Evolutionary conservation across 2,797 vertebrate species (phyloP), one percentile per base, ranked within the genome.

Genomic region (Sciurus carolinensis): DNA sequence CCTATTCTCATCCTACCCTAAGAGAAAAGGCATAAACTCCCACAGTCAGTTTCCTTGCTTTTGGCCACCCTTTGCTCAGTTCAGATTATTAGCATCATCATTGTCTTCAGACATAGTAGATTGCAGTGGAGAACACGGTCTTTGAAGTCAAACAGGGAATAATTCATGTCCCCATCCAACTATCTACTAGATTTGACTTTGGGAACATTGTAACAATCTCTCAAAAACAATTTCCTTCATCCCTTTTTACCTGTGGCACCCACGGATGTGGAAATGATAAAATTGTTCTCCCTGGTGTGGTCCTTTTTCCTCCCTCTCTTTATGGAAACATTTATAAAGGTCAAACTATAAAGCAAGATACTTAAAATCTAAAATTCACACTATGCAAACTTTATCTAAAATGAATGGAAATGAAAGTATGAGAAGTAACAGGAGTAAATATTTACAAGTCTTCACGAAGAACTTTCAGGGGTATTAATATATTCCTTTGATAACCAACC

Each of bases 11-110:
- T 64, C 28, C n/a, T 57, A 57, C 7, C 26, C 36, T 94, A 69
- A 93, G 81, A 95, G n/a, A 59, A 88, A 85, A 95, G 72, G 30
- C 22, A 26, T 64, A 26, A 90, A n/a, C 42, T 15, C 79, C 69
- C 20, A 69, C 11, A 66, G 79, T 84, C 12, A 73, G 20, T 82
- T 93, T 90, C 64, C 47, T 71, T 39, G 8, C 18, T 86, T 20
- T 39, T 57, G n/a, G 26, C 52, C 52, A 62, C 72, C 24, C 59
- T 10, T 72, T 90, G 15, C 30, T 8, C 22, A 42, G 39, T 62
- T 77, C 7, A 81, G 57, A 91, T 76, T 62, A 83, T 36, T 76
- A 52, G 62, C 52, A 22, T 39, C 36, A 81, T 47, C 14, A 50
- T 57, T 12, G n/a, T 94, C n/a, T 88, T 81, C 13, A 91, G 57